phyloP scores from a whole-genome alignment of 2,888 invertebrate genomes.

The Drosophila lutescens region DNA sequence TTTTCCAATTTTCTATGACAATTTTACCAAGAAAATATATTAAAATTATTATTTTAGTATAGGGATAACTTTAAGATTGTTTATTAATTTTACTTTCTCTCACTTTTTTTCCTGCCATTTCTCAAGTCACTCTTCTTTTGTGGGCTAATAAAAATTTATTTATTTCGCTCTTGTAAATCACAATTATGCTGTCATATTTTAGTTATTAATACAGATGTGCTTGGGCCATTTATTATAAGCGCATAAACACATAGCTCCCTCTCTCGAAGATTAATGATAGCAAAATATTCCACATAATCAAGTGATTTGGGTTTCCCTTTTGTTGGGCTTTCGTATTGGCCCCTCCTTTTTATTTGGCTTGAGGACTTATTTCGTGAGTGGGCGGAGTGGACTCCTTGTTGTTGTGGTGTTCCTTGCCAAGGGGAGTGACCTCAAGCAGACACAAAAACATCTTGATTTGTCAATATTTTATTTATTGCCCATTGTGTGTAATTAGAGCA shows the following conservation, averaged over 20 bases:
- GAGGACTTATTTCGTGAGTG: conserved; percentile 26
- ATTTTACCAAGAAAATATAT: no score
- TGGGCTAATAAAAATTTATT: conserved; percentile 42
- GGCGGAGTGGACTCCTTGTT: conserved; percentile 27
- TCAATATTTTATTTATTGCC: conserved; percentile 74
- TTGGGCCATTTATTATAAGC: conserved; percentile 52
- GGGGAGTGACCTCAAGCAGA: conserved; percentile 43
- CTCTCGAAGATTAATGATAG: conserved; percentile 67
- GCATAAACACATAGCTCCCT: conserved; percentile 29
- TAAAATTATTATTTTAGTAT: no score
- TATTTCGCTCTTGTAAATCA: conserved; percentile 56
- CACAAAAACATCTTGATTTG: conserved; percentile 75
- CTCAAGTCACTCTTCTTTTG: conserved; percentile 4
- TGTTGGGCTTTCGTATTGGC: conserved; percentile 26
- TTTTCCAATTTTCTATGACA: neutral
- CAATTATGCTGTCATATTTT: conserved; percentile 62
- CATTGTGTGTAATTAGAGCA: conserved; percentile 53
- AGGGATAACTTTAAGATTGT: no score
- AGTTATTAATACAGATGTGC: conserved; percentile 55
- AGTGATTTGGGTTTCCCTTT: conserved; percentile 58
- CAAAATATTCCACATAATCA: conserved; percentile 60
- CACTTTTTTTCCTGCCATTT: neutral
- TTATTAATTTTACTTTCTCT: neutral
- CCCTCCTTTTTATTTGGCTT: conserved; percentile 5
- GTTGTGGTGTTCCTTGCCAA: neutral